phyloP scores from a whole-genome alignment of 2,797 vertebrate genomes.

The Crenichthys baileyi region DNA sequence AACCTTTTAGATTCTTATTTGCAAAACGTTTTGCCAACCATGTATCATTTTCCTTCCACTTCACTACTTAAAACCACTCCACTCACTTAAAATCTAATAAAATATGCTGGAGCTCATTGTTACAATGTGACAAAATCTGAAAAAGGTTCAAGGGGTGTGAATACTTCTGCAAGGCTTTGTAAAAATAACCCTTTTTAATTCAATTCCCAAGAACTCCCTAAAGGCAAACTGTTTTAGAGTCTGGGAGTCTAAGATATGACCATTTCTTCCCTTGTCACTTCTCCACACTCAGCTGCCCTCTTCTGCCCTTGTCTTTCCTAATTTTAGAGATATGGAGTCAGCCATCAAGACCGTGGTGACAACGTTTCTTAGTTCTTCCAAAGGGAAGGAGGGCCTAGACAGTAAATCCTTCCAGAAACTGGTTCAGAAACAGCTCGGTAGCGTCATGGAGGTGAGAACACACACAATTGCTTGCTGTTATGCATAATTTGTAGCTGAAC shows the following conservation, averaged over 20 bases:
- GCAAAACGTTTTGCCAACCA: not conserved
- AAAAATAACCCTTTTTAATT: conserved; percentile 13
- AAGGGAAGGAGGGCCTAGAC: conserved; percentile 67
- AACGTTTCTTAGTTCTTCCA: conserved; percentile 64
- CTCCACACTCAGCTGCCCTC: conserved; percentile 10
- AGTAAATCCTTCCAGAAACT: conserved; percentile 69
- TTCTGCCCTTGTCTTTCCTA: conserved; percentile 24
- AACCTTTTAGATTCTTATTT: not conserved
- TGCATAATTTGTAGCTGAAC: not conserved
- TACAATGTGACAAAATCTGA: not conserved
- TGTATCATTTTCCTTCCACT: not conserved
- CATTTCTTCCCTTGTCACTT: conserved; percentile 28
- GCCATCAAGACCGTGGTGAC: conserved; percentile 76
- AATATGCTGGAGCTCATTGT: not conserved
- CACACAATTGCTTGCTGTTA: not conserved
- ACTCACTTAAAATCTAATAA: not conserved
- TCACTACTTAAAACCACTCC: not conserved
- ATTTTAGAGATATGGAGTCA: conserved; percentile 72
- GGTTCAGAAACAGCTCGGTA: conserved; percentile 68
- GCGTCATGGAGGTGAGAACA: conserved; percentile 71
- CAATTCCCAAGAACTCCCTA: conserved; percentile 14
- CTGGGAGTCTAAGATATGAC: conserved; percentile 32
- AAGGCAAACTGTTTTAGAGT: conserved; percentile 4
- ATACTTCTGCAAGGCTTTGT: not conserved
- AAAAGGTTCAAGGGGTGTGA: not conserved